phyloP scores from a whole-genome alignment of 2,888 invertebrate species.

The Anodontia alba region DNA sequence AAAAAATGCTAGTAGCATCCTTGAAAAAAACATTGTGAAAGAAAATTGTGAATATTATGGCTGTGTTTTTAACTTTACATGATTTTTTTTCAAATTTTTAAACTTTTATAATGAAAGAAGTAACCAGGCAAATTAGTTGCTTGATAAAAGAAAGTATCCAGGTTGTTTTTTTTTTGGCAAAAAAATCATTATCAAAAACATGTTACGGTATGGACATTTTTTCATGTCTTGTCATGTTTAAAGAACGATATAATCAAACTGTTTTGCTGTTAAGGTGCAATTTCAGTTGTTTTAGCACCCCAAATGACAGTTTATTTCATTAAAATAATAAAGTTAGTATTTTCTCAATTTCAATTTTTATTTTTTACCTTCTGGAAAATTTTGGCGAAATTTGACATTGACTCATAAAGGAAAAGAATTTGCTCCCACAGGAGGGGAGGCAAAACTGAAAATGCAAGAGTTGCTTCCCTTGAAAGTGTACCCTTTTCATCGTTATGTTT shows the following conservation, averaged over 20 bases:
- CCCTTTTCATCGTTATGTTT: too few species aligned
- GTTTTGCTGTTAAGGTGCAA: neutral
- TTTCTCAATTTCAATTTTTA: neutral
- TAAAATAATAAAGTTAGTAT: neutral
- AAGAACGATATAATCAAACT: neutral
- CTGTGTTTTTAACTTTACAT: too few species aligned
- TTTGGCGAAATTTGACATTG: slow-evolving; percentile 2
- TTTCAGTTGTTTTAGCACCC: neutral
- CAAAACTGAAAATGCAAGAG: too few species aligned
- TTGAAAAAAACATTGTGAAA: too few species aligned
- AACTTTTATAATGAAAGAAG: neutral
- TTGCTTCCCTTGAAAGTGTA: too few species aligned
- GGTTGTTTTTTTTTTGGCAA: neutral
- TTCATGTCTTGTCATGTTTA: neutral
- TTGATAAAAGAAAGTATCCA: neutral
- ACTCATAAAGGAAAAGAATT: too few species aligned
- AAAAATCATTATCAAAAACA: neutral
- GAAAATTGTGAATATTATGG: too few species aligned
- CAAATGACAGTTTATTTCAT: neutral
- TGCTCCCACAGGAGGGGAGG: too few species aligned
- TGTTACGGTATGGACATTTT: slow-evolving; percentile 5
- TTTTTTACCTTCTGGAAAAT: neutral
- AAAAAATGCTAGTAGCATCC: too few species aligned
- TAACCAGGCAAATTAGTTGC: neutral
- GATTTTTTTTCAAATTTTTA: neutral